phyloP scores from a whole-genome alignment of 2,888 invertebrate genomes.

The Vesta saturnalis region DNA sequence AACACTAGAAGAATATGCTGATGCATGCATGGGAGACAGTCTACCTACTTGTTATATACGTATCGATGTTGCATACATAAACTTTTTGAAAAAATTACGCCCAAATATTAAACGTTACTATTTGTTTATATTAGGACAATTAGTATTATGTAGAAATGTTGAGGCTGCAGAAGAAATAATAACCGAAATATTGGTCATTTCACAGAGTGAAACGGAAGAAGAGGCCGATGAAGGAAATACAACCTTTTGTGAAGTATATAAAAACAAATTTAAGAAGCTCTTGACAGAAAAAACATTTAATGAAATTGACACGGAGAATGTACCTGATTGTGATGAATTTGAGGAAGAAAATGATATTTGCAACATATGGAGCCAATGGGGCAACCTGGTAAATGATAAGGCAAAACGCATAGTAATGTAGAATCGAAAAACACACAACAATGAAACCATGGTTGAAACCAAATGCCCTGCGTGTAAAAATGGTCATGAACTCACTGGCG shows the following conservation, averaged over 20 bases:
- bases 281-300: background rate
- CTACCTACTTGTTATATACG: conserved; percentile 5
- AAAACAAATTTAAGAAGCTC: conserved; percentile 11
- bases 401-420: background rate
- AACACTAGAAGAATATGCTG: background rate
- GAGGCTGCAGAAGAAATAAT: conserved; percentile 16
- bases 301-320: background rate
- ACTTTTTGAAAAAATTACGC: too few species aligned
- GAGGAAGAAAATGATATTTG: background rate
- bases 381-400: background rate
- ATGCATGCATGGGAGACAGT: background rate
- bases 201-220: conserved; percentile 20
- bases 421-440: background rate
- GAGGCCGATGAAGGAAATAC: background rate
- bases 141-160: conserved; percentile 13
- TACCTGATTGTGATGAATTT: background rate
- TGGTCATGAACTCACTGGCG: conserved; percentile 7
- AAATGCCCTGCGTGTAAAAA: conserved; percentile 19
- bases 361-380: conserved; percentile 12
- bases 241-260: too few species aligned
- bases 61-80: conserved; percentile 20
- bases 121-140: conserved; percentile 14
- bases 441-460: background rate
- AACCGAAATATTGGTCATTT: too few species aligned
- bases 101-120: conserved; percentile 2